Percentiles rank a stretch among this genome's conserved stretches.
Evolutionary conservation across 2,797 vertebrate species (phyloP).

Genomic region (Buphagus erythrorhynchus): DNA sequence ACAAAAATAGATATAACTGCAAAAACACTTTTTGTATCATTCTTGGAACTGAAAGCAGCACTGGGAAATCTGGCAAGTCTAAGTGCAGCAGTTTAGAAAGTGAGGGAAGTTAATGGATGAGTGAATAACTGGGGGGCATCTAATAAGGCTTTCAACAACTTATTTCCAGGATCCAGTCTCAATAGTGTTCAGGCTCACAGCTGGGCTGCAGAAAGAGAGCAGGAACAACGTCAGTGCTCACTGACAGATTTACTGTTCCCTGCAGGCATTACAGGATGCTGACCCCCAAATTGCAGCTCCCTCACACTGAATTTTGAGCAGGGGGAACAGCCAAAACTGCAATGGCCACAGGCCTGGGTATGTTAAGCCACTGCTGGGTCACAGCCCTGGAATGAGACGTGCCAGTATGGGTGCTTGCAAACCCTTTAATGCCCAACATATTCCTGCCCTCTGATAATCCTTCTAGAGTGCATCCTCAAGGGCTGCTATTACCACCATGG

Average conservation of each 20-base stretch:
- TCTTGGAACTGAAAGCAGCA: not conserved
- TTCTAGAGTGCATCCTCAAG: not conserved
- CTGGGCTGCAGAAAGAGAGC: not conserved
- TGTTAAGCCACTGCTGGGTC: not conserved
- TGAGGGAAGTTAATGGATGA: not conserved
- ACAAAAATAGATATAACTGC: not conserved
- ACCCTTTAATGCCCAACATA: not conserved
- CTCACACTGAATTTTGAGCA: not conserved
- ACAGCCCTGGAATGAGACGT: not conserved
- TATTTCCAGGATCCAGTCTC: not conserved
- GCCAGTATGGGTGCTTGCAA: not conserved
- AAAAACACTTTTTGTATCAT: not conserved
- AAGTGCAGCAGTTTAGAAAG: not conserved
- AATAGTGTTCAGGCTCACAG: not conserved
- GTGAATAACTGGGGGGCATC: not conserved
- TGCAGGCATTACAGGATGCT: not conserved
- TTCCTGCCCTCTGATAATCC: not conserved
- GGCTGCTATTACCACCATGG: not conserved
- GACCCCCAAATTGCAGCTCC: not conserved
- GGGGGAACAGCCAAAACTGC: not conserved
- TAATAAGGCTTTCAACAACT: constrained; percentile 1
- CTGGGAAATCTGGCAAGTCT: not conserved
- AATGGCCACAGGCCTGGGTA: not conserved
- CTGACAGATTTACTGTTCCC: not conserved
- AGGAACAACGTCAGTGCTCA: not conserved